A percentile compares a stretch with the other conserved stretches of the same genome.
Conservation (phyloP, 1,140 invertebrate genomes). For the Drosophila seguyi region DNA sequence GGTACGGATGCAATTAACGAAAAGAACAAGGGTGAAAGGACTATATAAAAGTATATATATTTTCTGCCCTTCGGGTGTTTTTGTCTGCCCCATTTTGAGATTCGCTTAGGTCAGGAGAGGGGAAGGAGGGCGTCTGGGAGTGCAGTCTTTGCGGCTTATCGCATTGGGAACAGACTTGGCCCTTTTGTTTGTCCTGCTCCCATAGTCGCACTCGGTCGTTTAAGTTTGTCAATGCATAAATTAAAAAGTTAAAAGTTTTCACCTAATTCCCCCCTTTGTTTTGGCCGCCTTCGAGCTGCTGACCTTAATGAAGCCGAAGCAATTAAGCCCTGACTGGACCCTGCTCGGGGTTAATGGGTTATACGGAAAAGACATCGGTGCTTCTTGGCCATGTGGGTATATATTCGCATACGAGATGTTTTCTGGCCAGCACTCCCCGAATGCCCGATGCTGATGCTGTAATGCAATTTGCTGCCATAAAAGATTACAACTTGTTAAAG, state of each 20-base stretch:
- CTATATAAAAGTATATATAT: slow-evolving; percentile 19
- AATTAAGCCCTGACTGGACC: slow-evolving; percentile 53
- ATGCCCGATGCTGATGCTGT: slow-evolving; percentile 8
- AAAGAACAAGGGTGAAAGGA: slow-evolving; percentile 7
- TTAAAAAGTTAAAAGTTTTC: slow-evolving; percentile 69
- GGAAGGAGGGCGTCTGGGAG: slow-evolving; percentile 20
- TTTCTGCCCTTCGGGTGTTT: slow-evolving; percentile 5
- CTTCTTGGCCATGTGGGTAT: slow-evolving; percentile 22
- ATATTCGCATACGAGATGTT: slow-evolving; percentile 22
- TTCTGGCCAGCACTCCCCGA: background rate
- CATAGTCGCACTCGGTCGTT: slow-evolving; percentile 22
- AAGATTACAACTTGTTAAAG: slow-evolving; percentile 70
- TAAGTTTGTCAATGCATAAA: slow-evolving; percentile 81
- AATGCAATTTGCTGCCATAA: slow-evolving; percentile 68
- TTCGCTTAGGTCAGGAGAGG: background rate
- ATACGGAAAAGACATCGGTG: slow-evolving; percentile 1
- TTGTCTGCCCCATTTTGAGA: slow-evolving; percentile 17
- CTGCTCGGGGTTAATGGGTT: slow-evolving; percentile 51
- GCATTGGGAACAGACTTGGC: slow-evolving; percentile 48
- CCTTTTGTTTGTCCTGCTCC: slow-evolving; percentile 46
- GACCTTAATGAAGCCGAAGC: slow-evolving; percentile 74
- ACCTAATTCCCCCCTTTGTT: slow-evolving; percentile 41
- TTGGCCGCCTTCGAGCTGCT: slow-evolving; percentile 21
- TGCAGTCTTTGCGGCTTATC: slow-evolving; percentile 51
- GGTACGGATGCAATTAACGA: slow-evolving; percentile 43